Conservation (phyloP, 2,888 invertebrate species). For the Lasius fuliginosus region DNA sequence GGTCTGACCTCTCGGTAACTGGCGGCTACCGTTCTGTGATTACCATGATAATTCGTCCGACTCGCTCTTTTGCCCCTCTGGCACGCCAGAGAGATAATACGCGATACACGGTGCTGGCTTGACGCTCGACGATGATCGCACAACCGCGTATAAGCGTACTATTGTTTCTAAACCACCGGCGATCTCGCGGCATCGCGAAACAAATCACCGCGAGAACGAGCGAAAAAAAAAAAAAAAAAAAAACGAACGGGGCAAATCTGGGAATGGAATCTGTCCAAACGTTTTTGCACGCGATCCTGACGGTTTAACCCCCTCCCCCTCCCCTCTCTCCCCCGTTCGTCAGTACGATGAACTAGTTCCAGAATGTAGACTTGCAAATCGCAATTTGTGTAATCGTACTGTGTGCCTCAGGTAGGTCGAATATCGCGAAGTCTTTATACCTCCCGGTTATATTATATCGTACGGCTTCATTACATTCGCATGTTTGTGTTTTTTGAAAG, state of each 20-base stretch:
- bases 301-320: conserved; percentile 1
- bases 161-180: conserved; percentile 72
- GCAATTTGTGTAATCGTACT: not conserved
- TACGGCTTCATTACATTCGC: too few relatives aligned
- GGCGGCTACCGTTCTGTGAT: conserved; percentile 79
- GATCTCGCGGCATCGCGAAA: conserved; percentile 56
- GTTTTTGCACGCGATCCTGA: conserved; percentile 22
- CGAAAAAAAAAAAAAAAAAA: not conserved
- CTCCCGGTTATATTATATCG: too few relatives aligned
- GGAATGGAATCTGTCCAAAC: conserved; percentile 5
- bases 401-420: not conserved
- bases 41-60: conserved; percentile 81
- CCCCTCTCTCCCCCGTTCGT: conserved; percentile 7
- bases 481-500: too few relatives aligned
- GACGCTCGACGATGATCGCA: conserved; percentile 74
- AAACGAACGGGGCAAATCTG: not conserved
- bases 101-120: conserved; percentile 75
- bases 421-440: not conserved
- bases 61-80: conserved; percentile 68
- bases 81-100: conserved; percentile 73
- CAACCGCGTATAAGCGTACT: conserved; percentile 59
- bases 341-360: conserved; percentile 66
- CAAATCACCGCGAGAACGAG: conserved; percentile 5
- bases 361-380: conserved; percentile 55
- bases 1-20: conserved; percentile 75